phyloP scores from a whole-genome alignment of 1,140 invertebrate genomes.

The Heliothis virescens region DNA sequence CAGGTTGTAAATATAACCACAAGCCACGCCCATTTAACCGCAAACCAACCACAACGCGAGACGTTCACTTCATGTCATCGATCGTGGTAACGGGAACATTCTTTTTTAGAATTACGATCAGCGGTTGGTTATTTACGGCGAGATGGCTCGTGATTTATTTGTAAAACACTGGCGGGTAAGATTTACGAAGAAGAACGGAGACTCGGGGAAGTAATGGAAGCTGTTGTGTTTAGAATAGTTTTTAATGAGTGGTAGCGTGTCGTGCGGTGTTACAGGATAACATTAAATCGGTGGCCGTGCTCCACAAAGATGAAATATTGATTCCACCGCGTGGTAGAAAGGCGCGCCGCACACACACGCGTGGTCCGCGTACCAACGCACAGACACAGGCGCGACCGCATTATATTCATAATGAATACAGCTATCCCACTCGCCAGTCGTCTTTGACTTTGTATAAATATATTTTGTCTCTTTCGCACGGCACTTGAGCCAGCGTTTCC shows the following conservation, averaged over 20 bases:
- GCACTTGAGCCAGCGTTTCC: conserved; percentile 69
- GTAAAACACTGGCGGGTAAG: conserved; percentile 17
- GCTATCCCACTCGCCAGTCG: conserved; percentile 83
- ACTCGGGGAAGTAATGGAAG: background rate
- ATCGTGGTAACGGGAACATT: conserved; percentile 70
- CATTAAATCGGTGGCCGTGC: conserved; percentile 22
- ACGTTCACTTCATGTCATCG: conserved; percentile 80
- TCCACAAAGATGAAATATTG: conserved; percentile 84
- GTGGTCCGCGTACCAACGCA: conserved; percentile 66
- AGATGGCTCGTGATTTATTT: conserved; percentile 42
- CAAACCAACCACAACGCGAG: conserved; percentile 85
- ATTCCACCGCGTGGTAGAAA: conserved; percentile 77
- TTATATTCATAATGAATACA: conserved; percentile 86
- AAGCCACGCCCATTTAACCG: conserved; percentile 82
- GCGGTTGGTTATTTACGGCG: conserved; percentile 53
- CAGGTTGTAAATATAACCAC: conserved; percentile 82
- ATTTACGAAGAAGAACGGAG: background rate
- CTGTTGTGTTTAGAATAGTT: conserved; percentile 13
- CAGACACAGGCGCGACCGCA: conserved; percentile 82
- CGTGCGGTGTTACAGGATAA: conserved; percentile 5
- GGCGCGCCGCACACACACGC: conserved; percentile 76
- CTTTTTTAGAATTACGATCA: conserved; percentile 68
- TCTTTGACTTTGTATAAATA: conserved; percentile 86
- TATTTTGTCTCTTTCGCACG: conserved; percentile 80
- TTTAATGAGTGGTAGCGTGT: background rate